Evolutionary conservation across 2,888 invertebrate genomes (phyloP), one percentile per base, ranked within the genome.

Genomic region (Rhaphigaster nebulosa): DNA sequence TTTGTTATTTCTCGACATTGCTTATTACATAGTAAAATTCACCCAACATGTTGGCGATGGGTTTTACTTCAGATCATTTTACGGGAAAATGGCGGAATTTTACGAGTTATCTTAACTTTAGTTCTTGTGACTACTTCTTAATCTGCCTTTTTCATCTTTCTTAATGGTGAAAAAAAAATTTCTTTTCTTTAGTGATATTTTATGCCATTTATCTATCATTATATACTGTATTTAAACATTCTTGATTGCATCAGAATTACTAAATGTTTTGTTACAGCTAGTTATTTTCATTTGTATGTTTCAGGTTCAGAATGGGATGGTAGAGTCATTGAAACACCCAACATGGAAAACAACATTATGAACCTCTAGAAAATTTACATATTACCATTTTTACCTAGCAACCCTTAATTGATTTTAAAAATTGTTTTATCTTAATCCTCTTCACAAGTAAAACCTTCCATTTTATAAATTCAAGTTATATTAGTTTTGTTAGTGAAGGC

Each of bases 271-370:
- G 87, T 34, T 34, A 54, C 38, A 38, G 12, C 23, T 23, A 80
- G 12, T 65, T 80, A 80, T 90, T 41, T 87, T 84, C n/a, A 26
- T 70, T 45, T 90, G 34, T 91, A 52, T 90, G 87, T 91, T 92
- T 29, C 91, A 91, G 91, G 90, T 91, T 87, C 91, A 90, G 52
- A 92, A 91, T 92, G 92, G 92, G 91, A 91, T 91, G 92, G 92
- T 92, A 91, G 91, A 92, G 91, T 91, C 90, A 54, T 84, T 89
- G 90, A 90, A 91, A 91, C 91, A 88, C 90, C 91, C 60, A 87
- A 91, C 89, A 89, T 88, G 87, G 88, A 91, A 90, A 87, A 89
- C 41, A 91, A 88, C 87, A 91, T 90, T 90, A 84, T 84, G 90
- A 65, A 89, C 89, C 89, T 89, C 89, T 89, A 89, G 50, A 26